Percentiles rank a stretch among this genome's conserved stretches.
Conservation (phyloP, 2,888 invertebrate species). For the Dryomyza anilis region DNA sequence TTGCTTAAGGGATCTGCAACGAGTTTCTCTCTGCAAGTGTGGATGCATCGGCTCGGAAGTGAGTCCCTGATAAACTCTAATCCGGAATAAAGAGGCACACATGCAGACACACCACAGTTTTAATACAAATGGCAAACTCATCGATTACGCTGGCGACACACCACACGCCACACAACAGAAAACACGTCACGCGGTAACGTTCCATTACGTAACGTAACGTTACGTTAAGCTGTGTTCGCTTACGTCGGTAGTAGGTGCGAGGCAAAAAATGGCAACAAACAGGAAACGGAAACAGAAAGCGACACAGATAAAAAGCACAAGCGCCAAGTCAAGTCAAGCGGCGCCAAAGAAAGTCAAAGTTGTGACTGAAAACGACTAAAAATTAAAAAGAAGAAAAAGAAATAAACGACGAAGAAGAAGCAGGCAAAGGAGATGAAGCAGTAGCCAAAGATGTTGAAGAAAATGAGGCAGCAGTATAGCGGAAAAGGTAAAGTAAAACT, state of each 20-base stretch:
- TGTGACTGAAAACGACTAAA: background rate
- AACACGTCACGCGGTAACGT: background rate
- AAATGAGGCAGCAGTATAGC: no score
- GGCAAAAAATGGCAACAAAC: background rate
- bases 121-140: slow-evolving; percentile 19
- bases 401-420: background rate
- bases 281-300: slow-evolving; percentile 7
- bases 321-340: no score
- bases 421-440: background rate
- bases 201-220: background rate
- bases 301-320: background rate
- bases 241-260: background rate
- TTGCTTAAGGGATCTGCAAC: no score
- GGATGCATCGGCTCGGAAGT: no score
- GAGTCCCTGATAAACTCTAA: no score
- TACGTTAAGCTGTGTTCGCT: background rate
- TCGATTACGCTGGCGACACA: slow-evolving; percentile 8
- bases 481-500: no score
- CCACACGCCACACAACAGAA: background rate
- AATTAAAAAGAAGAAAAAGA: background rate
- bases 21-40: no score
- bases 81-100: no score
- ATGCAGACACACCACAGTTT: no score
- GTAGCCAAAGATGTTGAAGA: no score
- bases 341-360: no score